phyloP scores from a whole-genome alignment of 1,140 invertebrate species.

The Zaprionus africanus region DNA sequence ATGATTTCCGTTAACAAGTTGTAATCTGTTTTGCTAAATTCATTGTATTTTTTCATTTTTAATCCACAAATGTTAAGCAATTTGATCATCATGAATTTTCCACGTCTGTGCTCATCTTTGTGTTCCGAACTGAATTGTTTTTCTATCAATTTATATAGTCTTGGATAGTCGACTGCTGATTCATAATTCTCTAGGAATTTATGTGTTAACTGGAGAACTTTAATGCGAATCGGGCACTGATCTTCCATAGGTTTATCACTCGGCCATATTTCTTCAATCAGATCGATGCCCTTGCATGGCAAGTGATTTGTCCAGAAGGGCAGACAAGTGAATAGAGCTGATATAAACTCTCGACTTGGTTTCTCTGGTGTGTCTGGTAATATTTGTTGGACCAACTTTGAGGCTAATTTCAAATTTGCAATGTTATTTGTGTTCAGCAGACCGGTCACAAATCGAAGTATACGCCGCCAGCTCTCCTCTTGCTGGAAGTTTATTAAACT shows the following conservation, averaged over 20 bases:
- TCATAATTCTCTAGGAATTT: background rate
- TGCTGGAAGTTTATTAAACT: slow-evolving; percentile 5
- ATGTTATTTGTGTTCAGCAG: background rate
- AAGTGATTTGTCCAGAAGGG: background rate
- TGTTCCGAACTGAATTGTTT: too few relatives aligned
- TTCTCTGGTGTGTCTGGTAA: background rate
- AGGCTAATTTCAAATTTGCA: slow-evolving; percentile 12
- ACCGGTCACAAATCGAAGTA: background rate
- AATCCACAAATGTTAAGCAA: background rate
- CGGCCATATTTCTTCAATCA: background rate
- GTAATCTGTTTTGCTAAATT: background rate
- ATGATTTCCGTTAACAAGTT: background rate
- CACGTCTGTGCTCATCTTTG: too few relatives aligned
- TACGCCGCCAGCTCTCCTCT: background rate
- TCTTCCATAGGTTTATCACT: background rate
- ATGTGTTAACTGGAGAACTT: background rate
- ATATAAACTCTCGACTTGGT: background rate
- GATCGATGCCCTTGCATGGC: background rate
- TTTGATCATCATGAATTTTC: too few relatives aligned
- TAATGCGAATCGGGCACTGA: background rate
- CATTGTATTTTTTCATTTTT: background rate
- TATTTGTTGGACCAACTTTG: background rate
- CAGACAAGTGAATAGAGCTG: background rate
- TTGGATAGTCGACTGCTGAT: background rate
- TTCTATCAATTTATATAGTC: background rate